Percentiles rank a stretch among this genome's conserved stretches.
These are phyloP conservation scores for Aporrectodea caliginosa DNA, from an alignment of 1,140 invertebrate species.

Conservation along the genomic window DNA sequence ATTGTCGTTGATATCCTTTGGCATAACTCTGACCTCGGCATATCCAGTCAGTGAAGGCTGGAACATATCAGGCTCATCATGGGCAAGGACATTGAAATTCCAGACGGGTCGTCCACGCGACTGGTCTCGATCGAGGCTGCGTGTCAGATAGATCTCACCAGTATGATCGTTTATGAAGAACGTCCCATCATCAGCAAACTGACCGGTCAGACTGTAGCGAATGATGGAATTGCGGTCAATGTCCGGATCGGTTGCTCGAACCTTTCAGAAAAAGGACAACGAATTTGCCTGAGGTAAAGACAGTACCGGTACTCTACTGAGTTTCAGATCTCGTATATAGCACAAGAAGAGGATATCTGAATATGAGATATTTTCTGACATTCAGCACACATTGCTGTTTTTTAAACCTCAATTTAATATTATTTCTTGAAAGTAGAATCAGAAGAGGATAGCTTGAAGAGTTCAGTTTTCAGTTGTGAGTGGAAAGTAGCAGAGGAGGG, in stretches of 20 bases:
- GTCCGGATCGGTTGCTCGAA: slow-evolving; percentile 34
- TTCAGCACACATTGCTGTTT: too few relatives aligned
- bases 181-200: slow-evolving; percentile 33
- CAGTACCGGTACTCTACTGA: too few relatives aligned
- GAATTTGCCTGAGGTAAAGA: too few relatives aligned
- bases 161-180: slow-evolving; percentile 29
- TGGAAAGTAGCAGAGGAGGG: too few relatives aligned
- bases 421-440: too few relatives aligned
- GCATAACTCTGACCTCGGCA: slow-evolving; percentile 40
- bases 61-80: slow-evolving; percentile 24
- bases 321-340: too few relatives aligned
- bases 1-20: slow-evolving; percentile 98
- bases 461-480: too few relatives aligned
- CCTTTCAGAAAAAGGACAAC: slow-evolving; percentile 5
- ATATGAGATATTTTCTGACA: too few relatives aligned
- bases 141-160: slow-evolving; percentile 29
- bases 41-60: slow-evolving; percentile 58
- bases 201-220: slow-evolving; percentile 30
- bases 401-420: too few relatives aligned
- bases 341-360: too few relatives aligned
- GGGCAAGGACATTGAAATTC: slow-evolving; percentile 34
- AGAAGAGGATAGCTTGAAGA: too few relatives aligned
- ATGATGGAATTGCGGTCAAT: slow-evolving; percentile 29
- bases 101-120: slow-evolving; percentile 30
- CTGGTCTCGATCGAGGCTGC: slow-evolving; percentile 26